Evolutionary conservation across 1,140 invertebrate genomes (phyloP), one percentile per base, ranked within the genome.

Genomic region (Rhopalosiphum padi): DNA sequence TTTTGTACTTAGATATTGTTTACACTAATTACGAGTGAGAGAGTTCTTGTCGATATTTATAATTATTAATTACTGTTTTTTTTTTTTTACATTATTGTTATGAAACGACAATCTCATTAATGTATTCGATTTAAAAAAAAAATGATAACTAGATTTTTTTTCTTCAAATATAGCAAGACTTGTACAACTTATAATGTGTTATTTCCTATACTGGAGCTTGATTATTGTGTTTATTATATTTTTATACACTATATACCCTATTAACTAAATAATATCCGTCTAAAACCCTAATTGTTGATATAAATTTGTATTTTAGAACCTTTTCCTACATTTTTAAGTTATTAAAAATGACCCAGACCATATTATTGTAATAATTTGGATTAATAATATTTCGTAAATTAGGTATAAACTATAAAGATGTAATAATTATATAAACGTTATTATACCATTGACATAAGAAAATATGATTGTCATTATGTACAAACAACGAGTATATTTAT

Each of bases 41-140:
- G 9, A 25, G 37, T 85, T 43, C 11, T 87, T 87, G 35, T 46
- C 41, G 11, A 37, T 53, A 89, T 22, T 22, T 89, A 37, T 53
- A 9, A n/a, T 30, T n/a, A 15, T 30, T 53, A 9, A n/a, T 30
- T n/a, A 15, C 60, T 53, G 8, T 53, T 15, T 37, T 35, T 51
- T 88, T 35, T 35, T 23, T 37, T 89, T 53, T 37, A 51, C 2
- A 51, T 53, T n/a, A 37, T 89, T 89, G 51, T 89, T 89, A 89
- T 23, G 8, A 89, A 53, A 53, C 35, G 87, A 89, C 87, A 89
- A 89, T 89, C 87, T 89, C 21, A 89, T 88, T 23, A 48, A 87
- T 87, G 46, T 87, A 51, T 87, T 87, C 25, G 46, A 88, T 30
- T 88, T 51, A 7, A 51, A 23, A 35, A 51, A 6, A 51, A 23